Conservation (phyloP, 2,888 invertebrate species). For the Lingula anatina region DNA sequence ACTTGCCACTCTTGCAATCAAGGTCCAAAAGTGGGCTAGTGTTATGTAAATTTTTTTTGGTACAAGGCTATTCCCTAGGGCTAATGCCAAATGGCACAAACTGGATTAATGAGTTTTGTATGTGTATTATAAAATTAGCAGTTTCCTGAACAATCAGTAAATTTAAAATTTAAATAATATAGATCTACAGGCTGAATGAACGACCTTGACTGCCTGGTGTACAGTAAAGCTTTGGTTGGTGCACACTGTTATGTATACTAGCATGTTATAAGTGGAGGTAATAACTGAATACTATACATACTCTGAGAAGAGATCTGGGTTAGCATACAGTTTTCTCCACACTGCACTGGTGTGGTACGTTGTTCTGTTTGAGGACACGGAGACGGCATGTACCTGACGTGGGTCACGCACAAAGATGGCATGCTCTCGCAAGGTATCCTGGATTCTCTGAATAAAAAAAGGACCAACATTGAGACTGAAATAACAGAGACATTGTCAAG, state of each 20-base stretch:
- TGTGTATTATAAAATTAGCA: not conserved
- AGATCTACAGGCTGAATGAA: not conserved
- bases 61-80: no score
- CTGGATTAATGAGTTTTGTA: no score
- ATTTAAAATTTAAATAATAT: not conserved
- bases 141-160: not conserved
- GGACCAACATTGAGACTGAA: not conserved
- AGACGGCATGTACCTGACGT: slow-evolving; percentile 23
- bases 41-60: no score
- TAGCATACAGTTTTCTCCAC: slow-evolving; percentile 48
- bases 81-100: no score
- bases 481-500: no score
- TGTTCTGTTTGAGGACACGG: slow-evolving; percentile 34
- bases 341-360: slow-evolving; percentile 34
- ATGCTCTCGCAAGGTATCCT: slow-evolving; percentile 44
- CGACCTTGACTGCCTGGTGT: not conserved
- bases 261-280: no score
- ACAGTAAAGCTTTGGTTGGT: not conserved
- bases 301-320: slow-evolving; percentile 36
- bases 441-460: slow-evolving; percentile 34
- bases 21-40: no score
- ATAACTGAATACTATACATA: no score
- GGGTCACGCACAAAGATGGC: slow-evolving; percentile 36
- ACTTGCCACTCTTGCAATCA: no score
- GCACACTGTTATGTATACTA: no score